A percentile compares a stretch with the other conserved stretches of the same genome.
phyloP scores from a whole-genome alignment of 2,113 vertebrate species.

The Thunnus thynnus region DNA sequence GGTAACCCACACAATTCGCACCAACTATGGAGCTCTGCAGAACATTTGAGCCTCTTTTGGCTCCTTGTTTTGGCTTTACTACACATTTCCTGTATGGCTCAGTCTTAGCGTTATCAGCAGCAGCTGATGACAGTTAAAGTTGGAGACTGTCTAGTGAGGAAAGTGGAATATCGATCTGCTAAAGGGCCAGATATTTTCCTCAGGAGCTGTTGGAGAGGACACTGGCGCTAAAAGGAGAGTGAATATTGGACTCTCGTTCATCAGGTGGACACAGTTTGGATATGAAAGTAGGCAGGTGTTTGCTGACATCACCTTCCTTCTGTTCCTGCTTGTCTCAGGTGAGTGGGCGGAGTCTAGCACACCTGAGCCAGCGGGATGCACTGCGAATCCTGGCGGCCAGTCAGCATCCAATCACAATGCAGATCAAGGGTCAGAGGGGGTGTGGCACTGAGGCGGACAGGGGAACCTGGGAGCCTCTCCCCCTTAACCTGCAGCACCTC shows the following conservation, averaged over 20 bases:
- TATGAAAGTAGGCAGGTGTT: background rate
- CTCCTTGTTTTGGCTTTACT: too few species aligned
- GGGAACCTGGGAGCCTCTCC: slow-evolving; percentile 80
- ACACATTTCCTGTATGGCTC: too few species aligned
- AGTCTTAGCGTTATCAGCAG: too few species aligned
- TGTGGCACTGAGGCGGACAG: slow-evolving; percentile 73
- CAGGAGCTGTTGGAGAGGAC: too few species aligned
- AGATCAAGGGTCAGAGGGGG: slow-evolving; percentile 82
- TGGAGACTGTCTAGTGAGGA: too few species aligned
- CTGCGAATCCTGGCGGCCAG: slow-evolving; percentile 82
- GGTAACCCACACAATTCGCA: too few species aligned
- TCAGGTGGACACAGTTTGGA: background rate
- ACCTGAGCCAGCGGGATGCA: slow-evolving; percentile 83
- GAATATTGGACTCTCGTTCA: too few species aligned
- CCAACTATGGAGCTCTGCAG: too few species aligned
- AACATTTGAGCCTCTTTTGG: too few species aligned
- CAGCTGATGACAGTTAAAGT: too few species aligned
- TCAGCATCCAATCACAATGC: slow-evolving; percentile 85
- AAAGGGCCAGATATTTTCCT: too few species aligned
- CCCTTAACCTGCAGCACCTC: slow-evolving; percentile 75
- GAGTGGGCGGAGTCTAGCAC: slow-evolving; percentile 77
- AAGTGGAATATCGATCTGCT: too few species aligned
- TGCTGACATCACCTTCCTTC: background rate
- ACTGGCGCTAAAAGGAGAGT: background rate
- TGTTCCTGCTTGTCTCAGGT: slow-evolving; percentile 63